Conservation (phyloP, 2,888 invertebrate species). For the Hypolimnas misippus region DNA sequence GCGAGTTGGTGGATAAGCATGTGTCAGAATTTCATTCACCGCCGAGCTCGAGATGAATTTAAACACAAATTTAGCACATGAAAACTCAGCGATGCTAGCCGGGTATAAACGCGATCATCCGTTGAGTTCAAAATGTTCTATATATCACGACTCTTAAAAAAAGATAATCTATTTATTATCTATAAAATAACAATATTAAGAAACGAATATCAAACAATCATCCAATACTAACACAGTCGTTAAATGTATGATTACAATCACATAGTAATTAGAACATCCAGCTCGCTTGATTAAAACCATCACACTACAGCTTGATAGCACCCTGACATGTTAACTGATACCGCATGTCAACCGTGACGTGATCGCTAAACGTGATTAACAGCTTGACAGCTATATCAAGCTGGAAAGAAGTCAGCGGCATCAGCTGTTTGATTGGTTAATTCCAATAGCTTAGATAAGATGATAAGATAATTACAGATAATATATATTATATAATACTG, state of each 20-base stretch:
- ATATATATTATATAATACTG: no score
- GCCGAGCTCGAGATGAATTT: no score
- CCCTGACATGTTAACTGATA: constrained; percentile 19
- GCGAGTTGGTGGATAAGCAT: no score
- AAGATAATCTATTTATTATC: no score
- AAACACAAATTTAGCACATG: no score
- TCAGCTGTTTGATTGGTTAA: not conserved
- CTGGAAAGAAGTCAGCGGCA: not conserved
- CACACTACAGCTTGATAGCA: constrained; percentile 10
- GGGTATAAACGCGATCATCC: no score
- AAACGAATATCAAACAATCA: not conserved
- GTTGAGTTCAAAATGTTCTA: no score
- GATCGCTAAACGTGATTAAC: constrained; percentile 32
- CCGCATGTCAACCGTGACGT: constrained; percentile 23
- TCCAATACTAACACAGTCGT: not conserved
- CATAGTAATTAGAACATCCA: constrained; percentile 8
- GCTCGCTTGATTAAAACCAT: constrained; percentile 22
- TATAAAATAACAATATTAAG: no score
- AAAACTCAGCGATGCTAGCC: no score
- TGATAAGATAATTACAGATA: not conserved
- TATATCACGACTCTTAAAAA: no score
- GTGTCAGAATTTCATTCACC: no score
- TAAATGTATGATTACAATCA: not conserved
- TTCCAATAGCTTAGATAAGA: not conserved
- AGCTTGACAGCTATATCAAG: constrained; percentile 29